Evolutionary conservation across 2,797 vertebrate species (phyloP), one percentile per base, ranked within the genome.

Genomic region (Typhlichthys eigenmanni): DNA sequence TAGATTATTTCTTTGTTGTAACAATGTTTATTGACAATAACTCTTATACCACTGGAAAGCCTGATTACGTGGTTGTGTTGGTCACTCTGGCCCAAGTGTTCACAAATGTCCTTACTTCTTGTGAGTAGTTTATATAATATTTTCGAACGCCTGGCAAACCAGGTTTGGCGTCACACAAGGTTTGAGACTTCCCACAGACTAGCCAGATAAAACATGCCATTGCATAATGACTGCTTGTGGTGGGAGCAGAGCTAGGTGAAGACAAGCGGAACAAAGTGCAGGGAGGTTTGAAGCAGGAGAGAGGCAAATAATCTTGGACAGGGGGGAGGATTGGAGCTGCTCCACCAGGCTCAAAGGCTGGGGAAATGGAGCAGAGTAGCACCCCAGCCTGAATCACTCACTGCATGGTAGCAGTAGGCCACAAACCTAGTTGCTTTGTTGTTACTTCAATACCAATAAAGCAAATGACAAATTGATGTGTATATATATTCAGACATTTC

Each of bases 221-320:
- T 81, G 74, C 64, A 38, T 82, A 68, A 81, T 60, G 64, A 58
- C 38, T 59, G 62, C 58, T 58, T 67, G 34, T 57, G 16, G 54
- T 76, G 74, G 72, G 69, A 62, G 72, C 58, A 52, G 64, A 78
- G 73, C 76, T 69, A 77, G 81, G 65, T 67, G 75, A 71, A 60
- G 63, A 79, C 51, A 54, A 29, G 24, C 3, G 24, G 24, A 29
- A 75, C 55, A 83, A 47, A 73, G 17, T 60, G 58, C 58, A 69
- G 16, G 55, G 60, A 61, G 38, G 51, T 29, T 16, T 13, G 47
- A n/a, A 29, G 29, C 46, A 32, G 64, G 34, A 9, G 16, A 16
- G 51, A 16, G 43, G 34, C 32, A 8, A 73, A 13, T 4, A 16
- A 69, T 64, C 61, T 53, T 29, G 24, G 24, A 29, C 4, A 3